Evolutionary conservation across 2,888 invertebrate species (phyloP), one percentile per base, ranked within the genome.

Genomic region (Syrista parreyssii): DNA sequence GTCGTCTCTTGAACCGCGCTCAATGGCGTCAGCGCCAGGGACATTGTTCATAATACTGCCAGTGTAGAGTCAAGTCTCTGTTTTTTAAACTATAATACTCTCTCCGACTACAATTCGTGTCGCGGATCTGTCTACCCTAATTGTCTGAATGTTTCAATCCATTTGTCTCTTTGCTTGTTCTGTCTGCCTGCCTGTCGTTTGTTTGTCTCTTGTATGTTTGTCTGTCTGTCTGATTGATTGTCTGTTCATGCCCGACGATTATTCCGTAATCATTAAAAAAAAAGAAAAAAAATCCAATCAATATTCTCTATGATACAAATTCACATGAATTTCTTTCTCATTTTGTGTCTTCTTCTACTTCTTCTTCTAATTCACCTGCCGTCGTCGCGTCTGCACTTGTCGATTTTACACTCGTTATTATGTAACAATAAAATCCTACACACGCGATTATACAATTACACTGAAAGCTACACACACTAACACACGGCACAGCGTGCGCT

Each of bases 31-130:
- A 78, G 32, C 33, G 55, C 31, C 75, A 69, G 76, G 84, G 85
- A 86, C 84, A 87, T 88, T 88, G 88, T 90, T 89, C 88, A 89
- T 83, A 82, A 89, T 90, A 90, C 90, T 90, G 90, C 90, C 90
- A 90, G 87, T 86, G 83, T 87, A 82, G 86, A 86, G 84, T 87
- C 85, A 84, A 86, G 83, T 86, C 84, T 87, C 85, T 84, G 84
- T 86, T 84, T 85, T 84, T 85, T 68, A 76, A 81, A 84, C 80
- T 84, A 84, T 84, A 87, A 88, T 87, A 86, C 86, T 85, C 88
- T 81, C 79, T 81, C 79, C 76, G 74, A 76, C 77, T 73, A 79
- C 68, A 75, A 76, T 75, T 74, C 36, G 12, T 33, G 15, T 40
- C 55, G 55, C 55, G 55, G 23, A 55, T 55, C 55, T 55, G 55